Evolutionary conservation across 2,888 invertebrate genomes (phyloP).

Genomic region (Trichogramma dendrolimi): DNA sequence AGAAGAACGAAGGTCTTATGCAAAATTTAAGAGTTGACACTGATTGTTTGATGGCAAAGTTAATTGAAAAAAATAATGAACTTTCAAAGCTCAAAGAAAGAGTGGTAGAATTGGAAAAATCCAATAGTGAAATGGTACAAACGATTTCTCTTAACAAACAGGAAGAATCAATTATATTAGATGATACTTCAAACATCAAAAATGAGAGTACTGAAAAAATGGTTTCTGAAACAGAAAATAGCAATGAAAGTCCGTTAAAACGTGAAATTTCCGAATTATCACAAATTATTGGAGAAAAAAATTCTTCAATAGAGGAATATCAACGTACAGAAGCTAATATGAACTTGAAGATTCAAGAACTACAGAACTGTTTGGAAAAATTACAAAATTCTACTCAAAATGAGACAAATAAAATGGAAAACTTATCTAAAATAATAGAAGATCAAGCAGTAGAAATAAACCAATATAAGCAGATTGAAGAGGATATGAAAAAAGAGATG

Average conservation of each 20-base stretch:
- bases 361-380: conserved; percentile 7
- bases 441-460: conserved; percentile 8
- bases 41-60: conserved; percentile 26
- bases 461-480: conserved; percentile 21
- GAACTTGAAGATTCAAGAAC: conserved; percentile 10
- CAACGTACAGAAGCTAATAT: conserved; percentile 7
- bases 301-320: not conserved
- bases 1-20: conserved; percentile 8
- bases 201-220: conserved; percentile 19
- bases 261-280: conserved; percentile 11
- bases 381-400: not conserved
- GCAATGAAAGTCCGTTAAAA: not conserved
- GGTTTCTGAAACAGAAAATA: not conserved
- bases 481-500: conserved; percentile 23
- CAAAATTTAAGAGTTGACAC: conserved; percentile 22
- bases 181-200: conserved; percentile 6
- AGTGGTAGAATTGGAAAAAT: conserved; percentile 46
- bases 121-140: conserved; percentile 9
- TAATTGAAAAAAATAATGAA: conserved; percentile 34
- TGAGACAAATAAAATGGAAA: not conserved
- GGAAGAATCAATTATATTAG: not conserved
- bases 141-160: not conserved
- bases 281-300: conserved; percentile 10
- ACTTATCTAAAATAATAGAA: not conserved
- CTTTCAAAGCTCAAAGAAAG: conserved; percentile 54